Percentiles rank a stretch among this genome's conserved stretches.
phyloP scores from a whole-genome alignment of 2,113 vertebrate genomes.

The Numenius arquata region DNA sequence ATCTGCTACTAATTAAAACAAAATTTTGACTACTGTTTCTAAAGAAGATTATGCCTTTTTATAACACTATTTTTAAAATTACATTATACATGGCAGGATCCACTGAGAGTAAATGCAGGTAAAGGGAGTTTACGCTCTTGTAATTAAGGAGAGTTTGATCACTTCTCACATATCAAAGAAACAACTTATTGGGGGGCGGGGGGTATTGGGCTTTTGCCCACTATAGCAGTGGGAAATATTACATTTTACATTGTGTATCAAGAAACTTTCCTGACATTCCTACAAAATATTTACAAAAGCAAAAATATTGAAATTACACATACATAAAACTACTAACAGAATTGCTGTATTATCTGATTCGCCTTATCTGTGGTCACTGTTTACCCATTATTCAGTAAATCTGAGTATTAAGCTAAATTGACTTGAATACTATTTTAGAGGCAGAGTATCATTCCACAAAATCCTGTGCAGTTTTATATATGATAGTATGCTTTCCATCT shows the following conservation, averaged over 20 bases:
- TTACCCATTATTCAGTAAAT: not conserved
- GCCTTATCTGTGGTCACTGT: not conserved
- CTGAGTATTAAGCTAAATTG: not conserved
- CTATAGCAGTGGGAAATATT: not conserved
- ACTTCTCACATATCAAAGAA: not conserved
- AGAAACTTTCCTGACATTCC: not conserved
- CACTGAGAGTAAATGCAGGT: not conserved
- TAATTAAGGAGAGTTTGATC: not conserved
- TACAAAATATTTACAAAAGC: not conserved
- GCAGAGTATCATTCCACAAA: not conserved
- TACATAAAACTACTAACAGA: not conserved
- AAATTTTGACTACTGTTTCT: not conserved
- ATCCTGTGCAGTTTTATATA: not conserved
- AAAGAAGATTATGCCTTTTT: not conserved
- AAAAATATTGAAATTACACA: not conserved
- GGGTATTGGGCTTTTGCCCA: accelerated
- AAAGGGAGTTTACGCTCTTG: not conserved
- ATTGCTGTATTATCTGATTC: not conserved
- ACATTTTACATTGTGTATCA: not conserved
- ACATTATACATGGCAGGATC: not conserved
- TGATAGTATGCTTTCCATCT: not conserved
- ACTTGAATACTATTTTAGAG: not conserved
- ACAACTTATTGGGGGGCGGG: accelerated
- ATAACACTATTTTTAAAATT: not conserved
- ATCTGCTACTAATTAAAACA: slow-evolving; percentile 28